Evolutionary conservation across 2,888 invertebrate species (phyloP).

Genomic region (Dicranocentrus wangi): DNA sequence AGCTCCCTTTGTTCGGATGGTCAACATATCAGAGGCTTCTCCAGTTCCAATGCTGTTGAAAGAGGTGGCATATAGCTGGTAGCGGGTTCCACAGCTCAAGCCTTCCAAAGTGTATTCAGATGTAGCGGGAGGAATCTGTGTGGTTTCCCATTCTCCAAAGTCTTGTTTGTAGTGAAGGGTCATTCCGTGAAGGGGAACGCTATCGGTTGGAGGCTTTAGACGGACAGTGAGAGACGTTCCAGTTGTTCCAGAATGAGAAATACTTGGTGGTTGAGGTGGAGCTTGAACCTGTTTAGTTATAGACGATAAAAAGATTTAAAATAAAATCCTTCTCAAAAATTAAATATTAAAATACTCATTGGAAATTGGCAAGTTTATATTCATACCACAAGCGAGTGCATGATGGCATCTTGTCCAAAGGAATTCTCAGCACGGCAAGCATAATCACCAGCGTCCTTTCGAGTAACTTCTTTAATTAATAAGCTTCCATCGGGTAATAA

Average conservation of each 20-base stretch:
- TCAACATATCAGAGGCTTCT: constrained; percentile 90
- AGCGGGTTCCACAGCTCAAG: constrained; percentile 92
- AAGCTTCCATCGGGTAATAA: constrained; percentile 92
- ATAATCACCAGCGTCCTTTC: constrained; percentile 89
- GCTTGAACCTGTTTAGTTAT: constrained; percentile 76
- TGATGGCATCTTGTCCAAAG: constrained; percentile 71
- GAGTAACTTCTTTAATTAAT: constrained; percentile 90
- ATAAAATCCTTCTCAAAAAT: no score
- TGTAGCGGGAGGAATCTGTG: constrained; percentile 79
- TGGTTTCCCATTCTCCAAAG: constrained; percentile 94
- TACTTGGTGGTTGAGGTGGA: constrained; percentile 85
- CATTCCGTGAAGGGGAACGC: constrained; percentile 91
- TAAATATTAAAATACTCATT: background rate
- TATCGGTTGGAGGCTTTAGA: constrained; percentile 84
- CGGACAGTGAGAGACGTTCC: constrained; percentile 85
- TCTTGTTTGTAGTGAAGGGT: constrained; percentile 94
- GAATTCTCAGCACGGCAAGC: constrained; percentile 75
- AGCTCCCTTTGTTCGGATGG: constrained; percentile 92
- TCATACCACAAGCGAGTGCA: constrained; percentile 72
- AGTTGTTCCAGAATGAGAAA: constrained; percentile 84
- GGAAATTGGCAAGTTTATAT: background rate
- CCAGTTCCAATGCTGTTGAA: constrained; percentile 95
- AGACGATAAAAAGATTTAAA: no score
- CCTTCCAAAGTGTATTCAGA: constrained; percentile 88
- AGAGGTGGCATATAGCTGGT: constrained; percentile 93